phyloP scores from a whole-genome alignment of 2,888 invertebrate species.

The Halictus ligatus region DNA sequence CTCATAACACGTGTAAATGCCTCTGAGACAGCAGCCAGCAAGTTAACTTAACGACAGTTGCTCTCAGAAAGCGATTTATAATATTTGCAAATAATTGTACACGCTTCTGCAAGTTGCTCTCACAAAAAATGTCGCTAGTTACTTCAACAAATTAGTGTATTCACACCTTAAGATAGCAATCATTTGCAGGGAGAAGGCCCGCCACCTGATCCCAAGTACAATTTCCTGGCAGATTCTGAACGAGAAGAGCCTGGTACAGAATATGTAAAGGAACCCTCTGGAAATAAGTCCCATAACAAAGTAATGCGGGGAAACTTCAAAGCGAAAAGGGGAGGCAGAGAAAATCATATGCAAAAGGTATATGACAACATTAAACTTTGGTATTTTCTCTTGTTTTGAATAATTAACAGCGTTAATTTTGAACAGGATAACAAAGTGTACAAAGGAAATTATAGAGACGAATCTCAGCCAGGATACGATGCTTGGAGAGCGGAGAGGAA shows the following conservation, averaged over 20 bases:
- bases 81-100: too few relatives aligned
- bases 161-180: constrained; percentile 9
- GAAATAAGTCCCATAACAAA: constrained; percentile 73
- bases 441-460: constrained; percentile 71
- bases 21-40: too few relatives aligned
- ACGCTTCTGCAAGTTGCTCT: background rate
- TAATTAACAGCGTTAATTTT: background rate
- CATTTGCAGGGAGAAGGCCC: constrained; percentile 82
- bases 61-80: too few relatives aligned
- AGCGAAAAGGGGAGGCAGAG: constrained; percentile 72
- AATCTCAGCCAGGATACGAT: constrained; percentile 80
- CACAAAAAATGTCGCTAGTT: background rate
- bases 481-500: constrained; percentile 84
- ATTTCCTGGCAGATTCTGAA: constrained; percentile 84
- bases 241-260: constrained; percentile 78
- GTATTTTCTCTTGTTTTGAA: background rate
- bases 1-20: too few relatives aligned
- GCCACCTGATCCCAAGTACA: constrained; percentile 84
- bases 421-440: constrained; percentile 62
- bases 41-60: too few relatives aligned
- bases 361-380: constrained; percentile 4
- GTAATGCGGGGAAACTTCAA: constrained; percentile 66
- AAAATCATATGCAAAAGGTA: constrained; percentile 71
- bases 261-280: constrained; percentile 68
- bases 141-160: background rate